Percentiles rank a stretch among this genome's conserved stretches.
Evolutionary conservation across 2,797 vertebrate species (phyloP).

Genomic region (Falco novaeseelandiae): DNA sequence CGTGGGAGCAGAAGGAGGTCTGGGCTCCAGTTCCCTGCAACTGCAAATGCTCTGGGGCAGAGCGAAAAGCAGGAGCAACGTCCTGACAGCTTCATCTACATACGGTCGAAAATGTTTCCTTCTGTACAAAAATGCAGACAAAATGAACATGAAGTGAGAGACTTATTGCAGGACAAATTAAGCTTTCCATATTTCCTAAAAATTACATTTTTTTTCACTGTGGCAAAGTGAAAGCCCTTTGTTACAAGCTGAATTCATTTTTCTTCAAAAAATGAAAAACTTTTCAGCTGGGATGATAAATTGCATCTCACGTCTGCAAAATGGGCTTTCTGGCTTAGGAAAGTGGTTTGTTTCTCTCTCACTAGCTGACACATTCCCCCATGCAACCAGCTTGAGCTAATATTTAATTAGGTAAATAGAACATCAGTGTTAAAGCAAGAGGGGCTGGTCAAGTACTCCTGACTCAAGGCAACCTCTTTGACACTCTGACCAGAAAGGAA

Average conservation of each 20-base stretch:
- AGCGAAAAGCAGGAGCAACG: neutral
- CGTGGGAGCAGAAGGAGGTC: neutral
- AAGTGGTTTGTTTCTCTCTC: neutral
- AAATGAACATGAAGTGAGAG: neutral
- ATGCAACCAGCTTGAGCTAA: neutral
- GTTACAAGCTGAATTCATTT: neutral
- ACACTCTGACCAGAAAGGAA: neutral
- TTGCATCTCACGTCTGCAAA: neutral
- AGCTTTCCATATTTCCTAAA: neutral
- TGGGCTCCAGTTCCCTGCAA: neutral
- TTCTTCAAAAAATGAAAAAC: neutral
- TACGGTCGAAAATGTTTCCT: neutral
- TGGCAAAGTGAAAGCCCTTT: neutral
- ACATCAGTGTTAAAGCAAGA: neutral
- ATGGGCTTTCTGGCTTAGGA: neutral
- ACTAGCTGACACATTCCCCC: neutral
- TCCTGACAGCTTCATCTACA: neutral
- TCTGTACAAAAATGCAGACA: neutral
- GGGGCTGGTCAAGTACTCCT: neutral
- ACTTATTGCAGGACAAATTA: neutral
- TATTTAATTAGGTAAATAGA: conserved; percentile 7
- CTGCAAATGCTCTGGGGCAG: accelerated
- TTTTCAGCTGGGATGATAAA: neutral
- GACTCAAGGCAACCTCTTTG: neutral
- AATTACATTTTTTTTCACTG: neutral